phyloP scores from a whole-genome alignment of 2,888 invertebrate genomes.

The Tetanocera ferruginea region DNA sequence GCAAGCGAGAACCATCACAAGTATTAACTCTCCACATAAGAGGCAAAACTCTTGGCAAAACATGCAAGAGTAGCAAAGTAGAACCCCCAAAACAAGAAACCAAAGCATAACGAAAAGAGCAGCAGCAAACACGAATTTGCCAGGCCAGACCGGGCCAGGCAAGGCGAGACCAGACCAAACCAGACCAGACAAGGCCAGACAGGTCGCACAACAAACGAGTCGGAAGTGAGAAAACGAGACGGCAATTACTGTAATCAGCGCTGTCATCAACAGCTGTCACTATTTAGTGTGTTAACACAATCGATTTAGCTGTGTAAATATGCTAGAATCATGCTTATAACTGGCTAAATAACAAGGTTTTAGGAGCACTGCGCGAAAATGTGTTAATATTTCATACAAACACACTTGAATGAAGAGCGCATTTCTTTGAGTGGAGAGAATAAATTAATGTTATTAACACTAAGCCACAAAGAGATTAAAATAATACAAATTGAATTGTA shows the following conservation, averaged over 20 bases:
- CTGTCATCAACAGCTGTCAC: constrained; percentile 37
- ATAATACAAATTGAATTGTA: no score
- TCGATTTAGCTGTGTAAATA: constrained; percentile 31
- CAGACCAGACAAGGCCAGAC: not conserved
- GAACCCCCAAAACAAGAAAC: no score
- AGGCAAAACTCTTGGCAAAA: no score
- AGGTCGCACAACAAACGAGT: not conserved
- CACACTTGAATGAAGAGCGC: not conserved
- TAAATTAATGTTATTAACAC: no score
- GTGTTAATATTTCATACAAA: no score
- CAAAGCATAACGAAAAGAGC: no score
- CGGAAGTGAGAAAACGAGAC: constrained; percentile 35
- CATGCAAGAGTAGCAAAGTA: no score
- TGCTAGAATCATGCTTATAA: not conserved
- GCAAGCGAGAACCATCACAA: no score
- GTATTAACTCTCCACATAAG: no score
- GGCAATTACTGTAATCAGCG: constrained; percentile 33
- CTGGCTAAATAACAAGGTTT: not conserved
- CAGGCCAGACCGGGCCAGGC: not conserved
- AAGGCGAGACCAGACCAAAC: not conserved
- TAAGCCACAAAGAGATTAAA: no score
- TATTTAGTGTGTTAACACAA: constrained; percentile 26
- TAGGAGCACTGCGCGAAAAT: not conserved
- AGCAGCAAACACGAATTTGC: not conserved
- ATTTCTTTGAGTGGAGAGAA: no score